Evolutionary conservation across 2,797 vertebrate species (phyloP), one percentile per base, ranked within the genome.

Genomic region (Sebastes diploproa): DNA sequence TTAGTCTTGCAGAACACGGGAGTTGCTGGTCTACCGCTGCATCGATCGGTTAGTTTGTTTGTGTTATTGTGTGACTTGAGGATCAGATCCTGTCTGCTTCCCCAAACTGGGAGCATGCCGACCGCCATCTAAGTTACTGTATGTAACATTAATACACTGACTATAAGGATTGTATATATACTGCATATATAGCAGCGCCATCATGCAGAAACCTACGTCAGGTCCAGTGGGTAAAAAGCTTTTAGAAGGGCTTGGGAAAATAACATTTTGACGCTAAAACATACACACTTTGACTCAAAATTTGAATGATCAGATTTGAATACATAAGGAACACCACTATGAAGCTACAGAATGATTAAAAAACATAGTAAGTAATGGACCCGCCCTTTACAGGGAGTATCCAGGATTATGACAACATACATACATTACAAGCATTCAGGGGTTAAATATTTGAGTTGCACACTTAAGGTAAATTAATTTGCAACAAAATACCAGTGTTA

Each of bases 381-480:
- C 46, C 46, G 0, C 46, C 46, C 18, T 50, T 20, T 32, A 36
- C 52, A 62, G 7, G 36, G 29, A 64, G 23, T 18, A 77, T 64
- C 29, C 46, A 71, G 29, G 3, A 55, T 27, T 72, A 5, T n/a
- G 16, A 42, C 38, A 1, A 18, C 23, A 42, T 50, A 27, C 56
- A 70, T 23, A 42, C 14, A 20, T 72, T 62, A 6, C 14, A 1
- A 23, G 7, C 25, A 66, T 68, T 16, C 29, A 64, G 25, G 5
- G 25, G n/a, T 23, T 61, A 16, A 81, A 82, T 56, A 58, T 67
- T 65, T 58, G 12, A 68, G 4, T 59, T 71, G 12, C n/a, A 64
- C 50, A 46, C 27, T 65, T 34, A 55, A 68, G 32, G 78, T 66
- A 52, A 60, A 72, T 72, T 59, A 10, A 32, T 69, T 72, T 59